A percentile compares a stretch with the other conserved stretches of the same genome.
phyloP scores from a whole-genome alignment of 2,113 vertebrate genomes.

The Danionella cerebrum region DNA sequence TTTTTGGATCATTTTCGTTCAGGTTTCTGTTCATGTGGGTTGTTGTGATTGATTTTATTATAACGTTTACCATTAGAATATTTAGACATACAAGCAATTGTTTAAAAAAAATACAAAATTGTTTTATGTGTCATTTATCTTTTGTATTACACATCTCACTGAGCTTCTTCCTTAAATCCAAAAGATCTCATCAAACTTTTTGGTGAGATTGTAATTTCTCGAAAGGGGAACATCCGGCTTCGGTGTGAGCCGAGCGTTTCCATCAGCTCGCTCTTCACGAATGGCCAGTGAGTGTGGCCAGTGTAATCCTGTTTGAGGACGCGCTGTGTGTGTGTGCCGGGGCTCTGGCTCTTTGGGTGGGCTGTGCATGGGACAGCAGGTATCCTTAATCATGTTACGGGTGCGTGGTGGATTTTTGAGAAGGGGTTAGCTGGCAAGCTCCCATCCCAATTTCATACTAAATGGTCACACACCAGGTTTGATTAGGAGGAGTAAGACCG shows the following conservation, averaged over 20 bases:
- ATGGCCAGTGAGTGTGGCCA: conserved; percentile 3
- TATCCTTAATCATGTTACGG: conserved; percentile 40
- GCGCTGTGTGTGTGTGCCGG: conserved; percentile 11
- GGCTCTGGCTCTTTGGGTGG: conserved; percentile 35
- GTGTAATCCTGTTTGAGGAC: conserved; percentile 25
- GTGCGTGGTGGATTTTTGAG: not conserved
- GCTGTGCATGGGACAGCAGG: conserved; percentile 39
- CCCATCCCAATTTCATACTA: conserved; percentile 44
- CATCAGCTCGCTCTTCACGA: conserved; percentile 13
- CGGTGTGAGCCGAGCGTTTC: not conserved
- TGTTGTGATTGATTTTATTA: too few relatives aligned
- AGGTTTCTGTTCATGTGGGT: too few relatives aligned
- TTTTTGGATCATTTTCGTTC: too few relatives aligned
- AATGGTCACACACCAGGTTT: conserved; percentile 36
- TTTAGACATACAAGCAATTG: too few relatives aligned
- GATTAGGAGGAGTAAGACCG: conserved; percentile 19
- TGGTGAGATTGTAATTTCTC: not conserved
- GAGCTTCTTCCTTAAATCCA: not conserved
- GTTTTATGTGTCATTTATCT: too few relatives aligned
- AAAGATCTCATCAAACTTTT: conserved; percentile 5
- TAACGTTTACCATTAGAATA: too few relatives aligned
- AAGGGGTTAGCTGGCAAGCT: conserved; percentile 24
- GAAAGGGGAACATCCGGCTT: not conserved
- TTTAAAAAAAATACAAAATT: too few relatives aligned
- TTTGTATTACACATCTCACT: not conserved